Evolutionary conservation across 2,888 invertebrate genomes (phyloP).

Genomic region (Drosophila testacea): DNA sequence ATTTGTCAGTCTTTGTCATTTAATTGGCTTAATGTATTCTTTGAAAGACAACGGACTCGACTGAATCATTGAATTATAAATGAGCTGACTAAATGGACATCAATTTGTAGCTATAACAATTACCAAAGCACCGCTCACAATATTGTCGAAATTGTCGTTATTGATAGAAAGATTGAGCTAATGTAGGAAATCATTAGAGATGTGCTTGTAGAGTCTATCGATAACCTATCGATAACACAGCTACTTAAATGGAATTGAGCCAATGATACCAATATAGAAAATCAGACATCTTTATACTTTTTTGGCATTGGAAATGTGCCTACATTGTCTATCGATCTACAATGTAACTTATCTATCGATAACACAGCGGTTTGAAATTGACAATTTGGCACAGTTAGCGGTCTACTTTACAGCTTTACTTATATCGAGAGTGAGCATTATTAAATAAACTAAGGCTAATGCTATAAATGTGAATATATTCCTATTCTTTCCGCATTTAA

Average conservation of each 20-base stretch:
- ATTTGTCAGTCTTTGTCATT: conserved; percentile 55
- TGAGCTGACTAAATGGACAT: conserved; percentile 1
- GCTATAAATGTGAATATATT: no score
- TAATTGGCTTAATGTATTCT: conserved; percentile 69
- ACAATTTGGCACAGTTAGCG: background rate
- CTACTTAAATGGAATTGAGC: no score
- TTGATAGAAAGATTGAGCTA: no score
- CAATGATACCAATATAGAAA: no score
- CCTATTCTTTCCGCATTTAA: no score
- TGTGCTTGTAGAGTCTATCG: background rate
- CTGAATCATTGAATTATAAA: conserved; percentile 19
- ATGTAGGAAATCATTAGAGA: background rate
- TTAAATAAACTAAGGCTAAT: background rate
- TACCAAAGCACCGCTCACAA: background rate
- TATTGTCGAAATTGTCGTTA: background rate
- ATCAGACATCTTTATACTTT: background rate
- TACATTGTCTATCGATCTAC: background rate
- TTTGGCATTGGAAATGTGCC: background rate
- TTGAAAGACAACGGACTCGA: background rate
- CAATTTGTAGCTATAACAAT: conserved; percentile 3
- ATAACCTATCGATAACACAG: background rate
- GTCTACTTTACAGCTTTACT: background rate
- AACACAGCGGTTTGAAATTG: background rate
- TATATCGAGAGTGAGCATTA: background rate
- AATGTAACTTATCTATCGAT: background rate